A percentile compares a stretch with the other conserved stretches of the same genome.
Conservation (phyloP, 2,113 vertebrate genomes). For the Siniperca chuatsi region DNA sequence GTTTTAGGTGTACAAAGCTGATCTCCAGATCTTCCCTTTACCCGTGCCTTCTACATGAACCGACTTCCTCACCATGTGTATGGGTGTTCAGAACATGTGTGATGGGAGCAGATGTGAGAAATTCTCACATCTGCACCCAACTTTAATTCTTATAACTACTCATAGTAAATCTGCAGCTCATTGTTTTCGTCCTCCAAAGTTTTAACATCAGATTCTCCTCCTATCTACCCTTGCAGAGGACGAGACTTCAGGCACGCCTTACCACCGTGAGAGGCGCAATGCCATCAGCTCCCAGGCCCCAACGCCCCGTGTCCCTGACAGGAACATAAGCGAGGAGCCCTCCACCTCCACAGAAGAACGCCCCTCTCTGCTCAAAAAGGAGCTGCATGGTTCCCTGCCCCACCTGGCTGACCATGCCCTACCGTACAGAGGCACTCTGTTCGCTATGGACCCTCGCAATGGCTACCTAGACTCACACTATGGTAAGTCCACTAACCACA, state of each 20-base stretch:
- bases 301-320: constrained; percentile 82
- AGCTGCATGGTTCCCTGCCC: constrained; percentile 92
- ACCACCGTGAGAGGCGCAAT: constrained; percentile 96
- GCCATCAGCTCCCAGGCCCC: constrained; percentile 91
- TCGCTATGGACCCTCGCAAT: constrained; percentile 95
- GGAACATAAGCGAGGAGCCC: constrained; percentile 93
- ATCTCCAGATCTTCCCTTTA: constrained; percentile 31
- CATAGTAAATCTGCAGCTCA: constrained; percentile 17
- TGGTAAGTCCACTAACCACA: constrained; percentile 86
- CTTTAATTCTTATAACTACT: background rate
- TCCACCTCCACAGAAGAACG: constrained; percentile 96
- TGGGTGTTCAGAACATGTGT: constrained; percentile 13
- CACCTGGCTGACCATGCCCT: constrained; percentile 92
- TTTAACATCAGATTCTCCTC: constrained; percentile 11
- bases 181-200: background rate
- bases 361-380: constrained; percentile 96
- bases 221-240: constrained; percentile 86
- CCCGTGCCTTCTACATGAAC: constrained; percentile 31
- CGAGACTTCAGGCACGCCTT: constrained; percentile 91
- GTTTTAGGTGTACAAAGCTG: constrained; percentile 47
- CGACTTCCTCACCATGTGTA: constrained; percentile 31
- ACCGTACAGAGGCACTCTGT: constrained; percentile 93
- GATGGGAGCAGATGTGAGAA: background rate
- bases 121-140: background rate
- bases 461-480: constrained; percentile 97